Base-by-base conservation (phyloP, 2,888 invertebrate genomes). In the Salpingus planirostris region DNA sequence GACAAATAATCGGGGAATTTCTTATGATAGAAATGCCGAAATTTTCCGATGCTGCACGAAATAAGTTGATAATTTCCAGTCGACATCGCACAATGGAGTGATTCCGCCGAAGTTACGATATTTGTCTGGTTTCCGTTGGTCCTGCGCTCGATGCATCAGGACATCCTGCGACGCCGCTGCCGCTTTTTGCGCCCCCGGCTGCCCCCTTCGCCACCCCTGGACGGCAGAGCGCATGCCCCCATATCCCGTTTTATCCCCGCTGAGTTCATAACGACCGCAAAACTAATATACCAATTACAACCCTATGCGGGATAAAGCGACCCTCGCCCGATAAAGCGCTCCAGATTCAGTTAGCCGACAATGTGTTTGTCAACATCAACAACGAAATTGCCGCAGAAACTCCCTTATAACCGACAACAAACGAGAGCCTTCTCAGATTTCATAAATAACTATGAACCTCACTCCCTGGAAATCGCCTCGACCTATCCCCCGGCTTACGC, bases 261-360 rank as follows among this genome's bases (percentile, higher is more conserved):
- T 55, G 57, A 54, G 54, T 53, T 53, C 53, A 52, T 59, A 61
- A 62, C 60, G 59, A 61, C 60, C 61, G 58, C 60, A 59, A 60
- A 59, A 62, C 61, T 62, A 62, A 62, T 62, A 62, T 60, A 60
- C 60, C 62, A 62, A 62, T 62, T 62, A 62, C 54, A 55, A 50
- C 53, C 56, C 51, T 51, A 49, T 48, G 46, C n/a, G 49, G 50
- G 52, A 50, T 49, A 46, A 50, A 38, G 33, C 47, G 43, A 44
- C 49, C 50, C 51, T 47, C 40, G 37, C 34, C 36, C 38, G 41
- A 43, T 41, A 43, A 42, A 46, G 39, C 42, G 28, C 38, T 38
- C 34, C 26, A 34, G 31, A 34, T 34, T 35, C 35, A 32, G 35
- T 35, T 35, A 38, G 29, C 38, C 38, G 31, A 34, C 38, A 38